Conservation (phyloP, 2,113 vertebrate genomes). For the Oreotragus oreotragus region DNA sequence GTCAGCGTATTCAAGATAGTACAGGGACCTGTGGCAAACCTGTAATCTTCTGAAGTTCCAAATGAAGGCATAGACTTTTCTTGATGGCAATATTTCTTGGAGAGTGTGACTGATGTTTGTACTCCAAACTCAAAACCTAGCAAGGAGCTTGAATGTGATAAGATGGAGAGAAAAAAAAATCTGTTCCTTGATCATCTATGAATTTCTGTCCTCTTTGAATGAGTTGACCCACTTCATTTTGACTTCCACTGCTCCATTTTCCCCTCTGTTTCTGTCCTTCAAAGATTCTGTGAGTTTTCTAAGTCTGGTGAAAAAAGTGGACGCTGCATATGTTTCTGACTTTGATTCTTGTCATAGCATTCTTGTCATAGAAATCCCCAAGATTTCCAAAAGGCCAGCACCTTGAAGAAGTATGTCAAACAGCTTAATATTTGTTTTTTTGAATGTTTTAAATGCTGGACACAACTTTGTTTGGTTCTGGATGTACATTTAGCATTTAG, state of each 20-base stretch:
- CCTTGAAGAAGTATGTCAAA: neutral
- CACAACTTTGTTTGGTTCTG: neutral
- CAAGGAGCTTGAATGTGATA: neutral
- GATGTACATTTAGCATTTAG: neutral
- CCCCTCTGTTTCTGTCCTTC: neutral
- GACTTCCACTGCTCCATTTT: neutral
- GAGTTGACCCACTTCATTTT: neutral
- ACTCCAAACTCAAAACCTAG: neutral
- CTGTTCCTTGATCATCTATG: neutral
- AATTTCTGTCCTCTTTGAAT: neutral
- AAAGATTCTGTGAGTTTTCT: neutral
- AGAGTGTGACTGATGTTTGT: neutral
- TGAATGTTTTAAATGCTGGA: neutral
- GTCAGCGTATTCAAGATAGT: neutral
- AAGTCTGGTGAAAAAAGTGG: neutral
- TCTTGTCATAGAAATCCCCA: neutral
- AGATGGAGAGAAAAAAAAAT: neutral
- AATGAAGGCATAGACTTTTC: neutral
- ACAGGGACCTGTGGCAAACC: neutral
- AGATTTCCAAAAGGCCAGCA: neutral
- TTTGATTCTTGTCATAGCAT: neutral
- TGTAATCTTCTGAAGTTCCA: neutral
- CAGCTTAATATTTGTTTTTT: neutral
- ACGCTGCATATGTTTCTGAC: neutral
- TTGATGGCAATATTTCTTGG: neutral